phyloP scores from a whole-genome alignment of 2,797 vertebrate genomes.

The Cyclura pinguis region DNA sequence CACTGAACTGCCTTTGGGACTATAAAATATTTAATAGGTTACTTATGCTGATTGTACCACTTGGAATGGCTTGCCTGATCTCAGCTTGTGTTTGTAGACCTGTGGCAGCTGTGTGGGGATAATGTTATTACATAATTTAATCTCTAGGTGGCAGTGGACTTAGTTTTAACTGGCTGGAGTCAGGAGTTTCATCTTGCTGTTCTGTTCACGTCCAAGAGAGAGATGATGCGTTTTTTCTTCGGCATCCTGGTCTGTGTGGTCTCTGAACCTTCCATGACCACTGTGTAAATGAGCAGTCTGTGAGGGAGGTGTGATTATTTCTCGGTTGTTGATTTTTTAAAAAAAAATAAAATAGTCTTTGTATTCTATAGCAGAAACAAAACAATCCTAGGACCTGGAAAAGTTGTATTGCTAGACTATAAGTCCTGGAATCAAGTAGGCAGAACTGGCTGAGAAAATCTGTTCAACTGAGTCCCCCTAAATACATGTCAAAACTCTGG shows the following conservation, averaged over 20 bases:
- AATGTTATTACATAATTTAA: not conserved
- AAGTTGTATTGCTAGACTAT: no score
- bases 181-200: not conserved
- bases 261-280: not conserved
- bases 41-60: not conserved
- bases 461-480: no score
- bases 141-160: not conserved
- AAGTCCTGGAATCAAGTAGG: no score
- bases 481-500: no score
- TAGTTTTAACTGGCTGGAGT: not conserved
- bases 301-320: accelerated
- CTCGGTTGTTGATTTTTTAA: accelerated
- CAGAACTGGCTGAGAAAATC: no score
- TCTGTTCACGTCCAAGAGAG: not conserved
- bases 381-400: not conserved
- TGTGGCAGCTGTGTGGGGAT: conserved; percentile 1
- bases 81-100: not conserved
- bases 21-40: not conserved
- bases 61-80: not conserved
- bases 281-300: not conserved
- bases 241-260: not conserved
- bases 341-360: conserved; percentile 6
- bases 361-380: not conserved
- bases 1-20: conserved; percentile 12
- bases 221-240: not conserved